Conservation (phyloP, 2,888 invertebrate genomes). For the Diabrotica balteata region DNA sequence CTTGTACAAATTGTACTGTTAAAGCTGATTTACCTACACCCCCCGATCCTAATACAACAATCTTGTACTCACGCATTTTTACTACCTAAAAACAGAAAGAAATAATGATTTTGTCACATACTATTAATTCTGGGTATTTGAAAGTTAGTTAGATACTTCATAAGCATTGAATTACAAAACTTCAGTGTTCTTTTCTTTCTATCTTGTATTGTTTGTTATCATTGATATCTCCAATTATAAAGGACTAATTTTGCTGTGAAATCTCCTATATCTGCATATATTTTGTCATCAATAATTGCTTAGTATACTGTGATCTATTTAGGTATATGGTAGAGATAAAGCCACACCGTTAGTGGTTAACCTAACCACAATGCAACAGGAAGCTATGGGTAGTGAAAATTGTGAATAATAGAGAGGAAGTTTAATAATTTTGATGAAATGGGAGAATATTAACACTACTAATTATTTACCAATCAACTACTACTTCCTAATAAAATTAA, state of each 20-base stretch:
- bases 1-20: conserved; percentile 97
- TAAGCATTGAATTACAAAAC: background rate
- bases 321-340: conserved; percentile 4
- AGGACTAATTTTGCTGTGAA: no score
- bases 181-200: no score
- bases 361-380: conserved; percentile 52
- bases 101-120: no score
- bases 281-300: no score
- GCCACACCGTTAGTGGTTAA: conserved; percentile 30
- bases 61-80: conserved; percentile 99
- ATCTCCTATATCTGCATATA: no score
- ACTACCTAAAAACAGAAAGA: conserved; percentile 28
- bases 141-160: conserved; percentile 27
- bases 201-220: no score
- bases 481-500: background rate
- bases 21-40: conserved; percentile 99
- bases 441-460: background rate
- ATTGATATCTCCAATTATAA: no score
- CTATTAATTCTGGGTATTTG: conserved; percentile 12
- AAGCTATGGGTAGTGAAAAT: conserved; percentile 32
- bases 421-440: conserved; percentile 4
- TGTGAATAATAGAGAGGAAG: conserved; percentile 13
- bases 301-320: no score
- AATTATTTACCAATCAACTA: no score
- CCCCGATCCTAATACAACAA: conserved; percentile 98